Evolutionary conservation across 2,113 vertebrate species (phyloP).

Genomic region (Apteryx owenii): DNA sequence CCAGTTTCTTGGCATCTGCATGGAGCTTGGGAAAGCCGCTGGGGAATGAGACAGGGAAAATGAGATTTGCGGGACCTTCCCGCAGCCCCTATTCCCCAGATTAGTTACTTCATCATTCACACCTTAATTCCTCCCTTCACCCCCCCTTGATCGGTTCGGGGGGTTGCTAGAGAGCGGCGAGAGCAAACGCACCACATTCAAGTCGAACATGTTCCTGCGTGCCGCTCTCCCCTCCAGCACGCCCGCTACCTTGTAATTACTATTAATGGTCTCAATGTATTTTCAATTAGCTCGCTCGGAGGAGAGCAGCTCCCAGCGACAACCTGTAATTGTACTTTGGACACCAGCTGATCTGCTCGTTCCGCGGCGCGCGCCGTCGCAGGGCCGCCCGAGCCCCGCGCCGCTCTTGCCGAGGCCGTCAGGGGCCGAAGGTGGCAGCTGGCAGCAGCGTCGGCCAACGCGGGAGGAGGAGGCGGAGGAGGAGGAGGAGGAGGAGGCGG

Average conservation of each 20-base stretch:
- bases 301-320: constrained; percentile 3
- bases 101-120: accelerated
- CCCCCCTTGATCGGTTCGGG: neutral
- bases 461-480: too few species aligned
- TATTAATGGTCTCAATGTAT: neutral
- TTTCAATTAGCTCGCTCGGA: neutral
- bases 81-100: neutral
- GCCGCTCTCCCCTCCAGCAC: neutral
- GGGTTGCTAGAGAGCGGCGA: accelerated
- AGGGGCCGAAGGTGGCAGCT: neutral
- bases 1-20: neutral
- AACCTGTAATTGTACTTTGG: constrained; percentile 16
- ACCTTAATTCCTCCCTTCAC: accelerated
- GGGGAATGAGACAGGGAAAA: accelerated
- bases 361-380: accelerated
- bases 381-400: neutral
- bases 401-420: neutral
- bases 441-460: accelerated
- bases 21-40: neutral
- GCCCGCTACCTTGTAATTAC: neutral
- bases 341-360: neutral
- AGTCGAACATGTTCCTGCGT: accelerated
- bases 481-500: neutral
- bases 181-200: accelerated
- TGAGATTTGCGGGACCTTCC: neutral